These are phyloP conservation scores for Acanthosepion lycidas DNA, from an alignment of 2,888 invertebrate genomes.

Conservation along the genomic window DNA sequence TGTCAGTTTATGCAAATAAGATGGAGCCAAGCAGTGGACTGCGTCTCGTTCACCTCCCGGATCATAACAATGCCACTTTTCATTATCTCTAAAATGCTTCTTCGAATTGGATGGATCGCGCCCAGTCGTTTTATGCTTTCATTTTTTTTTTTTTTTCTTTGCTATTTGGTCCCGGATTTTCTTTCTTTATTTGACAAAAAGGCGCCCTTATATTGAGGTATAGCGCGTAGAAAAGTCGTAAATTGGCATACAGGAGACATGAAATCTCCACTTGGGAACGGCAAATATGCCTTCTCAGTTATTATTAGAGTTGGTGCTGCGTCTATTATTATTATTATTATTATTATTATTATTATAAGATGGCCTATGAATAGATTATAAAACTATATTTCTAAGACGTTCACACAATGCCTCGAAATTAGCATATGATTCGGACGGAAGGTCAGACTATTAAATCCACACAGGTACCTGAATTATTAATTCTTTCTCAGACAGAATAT, in stretches of 20 bases:
- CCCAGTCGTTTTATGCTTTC: not conserved
- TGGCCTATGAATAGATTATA: no score
- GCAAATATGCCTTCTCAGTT: not conserved
- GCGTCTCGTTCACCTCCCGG: not conserved
- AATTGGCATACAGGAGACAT: not conserved
- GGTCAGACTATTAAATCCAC: no score
- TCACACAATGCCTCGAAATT: no score
- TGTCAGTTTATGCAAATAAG: not conserved
- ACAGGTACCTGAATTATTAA: no score
- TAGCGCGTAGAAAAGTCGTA: not conserved
- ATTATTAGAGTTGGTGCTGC: not conserved
- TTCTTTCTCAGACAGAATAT: no score
- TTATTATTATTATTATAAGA: not conserved
- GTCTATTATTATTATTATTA: not conserved
- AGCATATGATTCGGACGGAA: no score
- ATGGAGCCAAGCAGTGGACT: not conserved
- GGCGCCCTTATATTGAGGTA: not conserved
- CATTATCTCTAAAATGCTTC: not conserved
- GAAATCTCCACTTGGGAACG: not conserved
- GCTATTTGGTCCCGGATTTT: not conserved
- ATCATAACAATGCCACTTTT: conserved; percentile 11
- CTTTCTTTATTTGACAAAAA: conserved; percentile 23
- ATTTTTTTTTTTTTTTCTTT: not conserved
- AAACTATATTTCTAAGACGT: no score
- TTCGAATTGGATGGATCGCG: not conserved